These are phyloP conservation scores for Drosophila sordidula DNA, from an alignment of 2,888 invertebrate species.

Conservation along the genomic window DNA sequence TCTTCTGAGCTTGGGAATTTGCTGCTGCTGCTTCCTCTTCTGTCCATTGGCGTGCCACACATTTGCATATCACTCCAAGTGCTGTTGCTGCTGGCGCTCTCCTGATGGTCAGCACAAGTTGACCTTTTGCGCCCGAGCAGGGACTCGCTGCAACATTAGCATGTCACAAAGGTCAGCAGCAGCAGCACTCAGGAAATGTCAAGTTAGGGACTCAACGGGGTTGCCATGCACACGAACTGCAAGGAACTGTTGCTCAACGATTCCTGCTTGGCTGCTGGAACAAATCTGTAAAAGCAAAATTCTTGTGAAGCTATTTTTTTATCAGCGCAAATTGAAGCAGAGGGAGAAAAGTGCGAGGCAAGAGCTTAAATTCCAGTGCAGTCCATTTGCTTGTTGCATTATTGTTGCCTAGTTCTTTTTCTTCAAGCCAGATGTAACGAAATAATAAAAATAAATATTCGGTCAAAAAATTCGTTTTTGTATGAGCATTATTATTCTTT, in stretches of 20 bases:
- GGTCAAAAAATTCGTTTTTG: too few relatives aligned
- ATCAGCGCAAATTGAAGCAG: not conserved
- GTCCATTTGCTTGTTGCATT: too few relatives aligned
- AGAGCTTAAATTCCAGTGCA: not conserved
- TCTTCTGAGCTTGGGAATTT: slow-evolving; percentile 26
- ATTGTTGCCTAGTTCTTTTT: not conserved
- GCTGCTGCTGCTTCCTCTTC: not conserved
- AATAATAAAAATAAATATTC: too few relatives aligned
- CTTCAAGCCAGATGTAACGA: not conserved
- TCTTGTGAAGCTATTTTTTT: not conserved
- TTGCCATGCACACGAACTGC: slow-evolving; percentile 15
- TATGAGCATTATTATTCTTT: too few relatives aligned
- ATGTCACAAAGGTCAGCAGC: slow-evolving; percentile 23
- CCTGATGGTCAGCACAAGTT: slow-evolving; percentile 46
- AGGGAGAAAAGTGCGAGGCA: not conserved
- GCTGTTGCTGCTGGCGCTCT: slow-evolving; percentile 20
- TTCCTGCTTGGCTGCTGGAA: slow-evolving; percentile 12
- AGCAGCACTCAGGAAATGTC: slow-evolving; percentile 26
- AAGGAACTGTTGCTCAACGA: slow-evolving; percentile 11
- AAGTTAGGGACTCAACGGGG: slow-evolving; percentile 13
- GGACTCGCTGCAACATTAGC: slow-evolving; percentile 16
- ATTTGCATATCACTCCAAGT: slow-evolving; percentile 55
- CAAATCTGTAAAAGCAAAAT: slow-evolving; percentile 1
- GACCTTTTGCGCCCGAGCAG: slow-evolving; percentile 37
- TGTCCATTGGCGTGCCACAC: slow-evolving; percentile 19